phyloP scores from a whole-genome alignment of 2,797 vertebrate species.

The Varecia variegata region DNA sequence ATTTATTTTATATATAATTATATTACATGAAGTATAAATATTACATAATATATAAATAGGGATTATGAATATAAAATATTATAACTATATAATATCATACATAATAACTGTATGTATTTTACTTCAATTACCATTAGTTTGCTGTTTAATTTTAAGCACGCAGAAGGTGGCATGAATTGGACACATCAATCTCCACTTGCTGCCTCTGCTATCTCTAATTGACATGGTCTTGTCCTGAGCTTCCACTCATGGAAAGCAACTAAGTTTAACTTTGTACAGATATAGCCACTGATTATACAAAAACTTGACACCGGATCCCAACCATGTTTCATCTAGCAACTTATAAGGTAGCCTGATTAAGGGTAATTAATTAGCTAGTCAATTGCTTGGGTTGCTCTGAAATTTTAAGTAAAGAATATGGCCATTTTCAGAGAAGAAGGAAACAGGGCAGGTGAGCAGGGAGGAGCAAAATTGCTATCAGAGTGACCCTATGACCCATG shows the following conservation, averaged over 20 bases:
- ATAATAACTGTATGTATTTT: background rate
- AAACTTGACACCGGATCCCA: background rate
- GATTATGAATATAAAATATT: background rate
- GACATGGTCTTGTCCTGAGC: background rate
- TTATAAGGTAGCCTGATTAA: background rate
- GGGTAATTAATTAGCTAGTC: background rate
- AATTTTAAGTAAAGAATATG: background rate
- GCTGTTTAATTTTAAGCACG: slow-evolving; percentile 7
- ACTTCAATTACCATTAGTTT: background rate
- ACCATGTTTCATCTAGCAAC: background rate
- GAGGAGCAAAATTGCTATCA: background rate
- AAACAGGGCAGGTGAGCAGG: background rate
- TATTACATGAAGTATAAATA: background rate
- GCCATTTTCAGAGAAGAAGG: background rate
- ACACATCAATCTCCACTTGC: background rate
- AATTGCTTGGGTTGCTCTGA: background rate
- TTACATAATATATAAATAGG: background rate
- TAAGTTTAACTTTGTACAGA: background rate
- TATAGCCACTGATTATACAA: background rate
- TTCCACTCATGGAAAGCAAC: background rate
- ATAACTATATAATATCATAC: background rate
- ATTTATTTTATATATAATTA: background rate
- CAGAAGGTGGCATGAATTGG: background rate
- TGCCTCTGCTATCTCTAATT: background rate
- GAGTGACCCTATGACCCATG: background rate